A percentile compares a stretch with the other conserved stretches of the same genome.
Conservation (phyloP, 2,113 vertebrate species). For the Hippoglossus stenolepis region DNA sequence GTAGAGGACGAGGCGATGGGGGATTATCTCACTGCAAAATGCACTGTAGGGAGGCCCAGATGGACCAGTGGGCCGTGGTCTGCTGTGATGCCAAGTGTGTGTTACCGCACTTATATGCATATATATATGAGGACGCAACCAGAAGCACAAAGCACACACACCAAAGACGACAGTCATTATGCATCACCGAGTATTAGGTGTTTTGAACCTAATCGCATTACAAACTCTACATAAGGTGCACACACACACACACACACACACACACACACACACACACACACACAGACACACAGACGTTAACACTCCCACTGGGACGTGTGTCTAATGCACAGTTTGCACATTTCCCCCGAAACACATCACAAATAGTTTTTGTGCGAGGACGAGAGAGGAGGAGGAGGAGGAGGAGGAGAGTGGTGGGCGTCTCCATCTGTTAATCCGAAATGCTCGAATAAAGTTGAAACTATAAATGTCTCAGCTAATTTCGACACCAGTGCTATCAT, state of each 20-base stretch:
- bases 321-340: conserved; percentile 38
- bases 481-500: conserved; percentile 2
- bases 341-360: conserved; percentile 33
- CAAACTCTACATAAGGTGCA: conserved; percentile 12
- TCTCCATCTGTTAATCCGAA: conserved; percentile 69
- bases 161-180: conserved; percentile 34
- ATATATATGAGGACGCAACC: conserved; percentile 19
- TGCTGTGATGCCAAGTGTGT: conserved; percentile 52
- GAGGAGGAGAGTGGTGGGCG: conserved; percentile 38
- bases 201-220: conserved; percentile 37
- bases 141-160: background rate
- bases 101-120: conserved; percentile 1
- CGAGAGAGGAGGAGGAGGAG: background rate
- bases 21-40: conserved; percentile 72
- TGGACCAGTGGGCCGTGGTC: conserved; percentile 66
- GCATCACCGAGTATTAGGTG: conserved; percentile 23
- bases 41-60: conserved; percentile 68
- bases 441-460: conserved; percentile 40
- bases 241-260: background rate
- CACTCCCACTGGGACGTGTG: conserved; percentile 34
- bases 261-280: background rate
- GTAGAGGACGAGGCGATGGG: conserved; percentile 63
- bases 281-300: conserved; percentile 15
- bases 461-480: conserved; percentile 48
- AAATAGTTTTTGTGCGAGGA: conserved; percentile 42